Evolutionary conservation across 1,140 invertebrate genomes (phyloP), one percentile per base, ranked within the genome.

Genomic region (Procambarus clarkii): DNA sequence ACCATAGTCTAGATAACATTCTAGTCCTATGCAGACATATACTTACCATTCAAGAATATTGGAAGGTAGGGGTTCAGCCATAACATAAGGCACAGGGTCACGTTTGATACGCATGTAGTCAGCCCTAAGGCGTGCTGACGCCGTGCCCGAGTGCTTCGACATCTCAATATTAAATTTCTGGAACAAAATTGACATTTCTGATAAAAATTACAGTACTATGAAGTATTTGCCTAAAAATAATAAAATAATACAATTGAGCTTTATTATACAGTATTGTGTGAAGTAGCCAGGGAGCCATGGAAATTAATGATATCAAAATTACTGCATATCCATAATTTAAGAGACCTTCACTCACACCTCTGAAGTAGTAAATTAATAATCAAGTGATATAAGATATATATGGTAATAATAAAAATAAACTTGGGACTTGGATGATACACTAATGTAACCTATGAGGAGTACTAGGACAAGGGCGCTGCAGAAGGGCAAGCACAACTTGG

Each of bases 41-140:
- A 93, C 92, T 94, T 96, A 97, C 98, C 99, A 99, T 96, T 99
- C 98, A 81, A 99, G 95, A 93, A 99, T 99, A 95, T 99, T 99
- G 3, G 97, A 96, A 54, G 97, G 97, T 77, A 99, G 95, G 88
- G 99, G 99, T 94, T 98, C 97, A n/a, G 98, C 98, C 84, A 96
- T 96, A 48, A 99, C 97, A 95, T 98, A 99, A 54, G 99, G 99
- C 91, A 99, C 97, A 34, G 99, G 99, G 95, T 99, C 99, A 93
- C 97, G 97, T 94, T 98, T 98, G 7, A 99, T 95, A 45, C 98
- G 96, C 93, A 99, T 95, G 94, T 99, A 99, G 95, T 99, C 99
- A 95, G 99, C 98, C 95, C 98, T 98, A 93, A 99, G 96, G 93
- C 99, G 96, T 48, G 97, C 96, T 46, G 97, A 97, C 3, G 98